These are phyloP conservation scores for Orgyia antiqua DNA, from an alignment of 2,888 invertebrate genomes.

Conservation along the genomic window DNA sequence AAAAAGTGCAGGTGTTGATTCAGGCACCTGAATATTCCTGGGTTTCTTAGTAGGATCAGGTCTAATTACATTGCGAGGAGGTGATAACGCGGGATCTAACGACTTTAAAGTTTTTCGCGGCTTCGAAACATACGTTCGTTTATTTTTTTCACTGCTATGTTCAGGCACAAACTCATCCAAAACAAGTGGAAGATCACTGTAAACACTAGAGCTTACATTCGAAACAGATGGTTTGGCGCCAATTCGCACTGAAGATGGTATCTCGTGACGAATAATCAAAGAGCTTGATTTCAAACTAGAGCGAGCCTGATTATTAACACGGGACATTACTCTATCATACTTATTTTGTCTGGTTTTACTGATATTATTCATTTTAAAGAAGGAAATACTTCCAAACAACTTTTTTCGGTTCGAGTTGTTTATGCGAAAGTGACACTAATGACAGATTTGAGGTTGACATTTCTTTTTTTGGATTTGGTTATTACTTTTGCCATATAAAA, in stretches of 20 bases:
- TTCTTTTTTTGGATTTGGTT: conserved; percentile 1
- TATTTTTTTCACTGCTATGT: conserved; percentile 25
- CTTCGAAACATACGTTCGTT: conserved; percentile 44
- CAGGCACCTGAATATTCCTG: conserved; percentile 25
- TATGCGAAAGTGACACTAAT: conserved; percentile 6
- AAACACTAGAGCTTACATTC: conserved; percentile 43
- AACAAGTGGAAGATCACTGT: conserved; percentile 56
- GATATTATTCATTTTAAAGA: conserved; percentile 29
- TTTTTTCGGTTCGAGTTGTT: conserved; percentile 19
- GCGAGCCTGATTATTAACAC: conserved; percentile 41
- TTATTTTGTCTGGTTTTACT: conserved; percentile 28
- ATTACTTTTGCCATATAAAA: background rate
- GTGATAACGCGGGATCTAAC: conserved; percentile 46
- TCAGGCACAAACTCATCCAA: conserved; percentile 53
- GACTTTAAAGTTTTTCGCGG: conserved; percentile 59
- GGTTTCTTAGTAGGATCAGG: conserved; percentile 24
- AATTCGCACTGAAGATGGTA: conserved; percentile 39
- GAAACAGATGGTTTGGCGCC: conserved; percentile 60
- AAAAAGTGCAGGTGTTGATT: conserved; percentile 45
- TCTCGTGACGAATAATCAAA: conserved; percentile 51
- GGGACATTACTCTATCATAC: conserved; percentile 63
- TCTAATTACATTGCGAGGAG: conserved; percentile 25
- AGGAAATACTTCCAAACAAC: conserved; percentile 12
- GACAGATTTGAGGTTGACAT: conserved; percentile 11
- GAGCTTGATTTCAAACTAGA: conserved; percentile 40